Evolutionary conservation across 2,113 vertebrate genomes (phyloP).

Genomic region (Labeo rohita): DNA sequence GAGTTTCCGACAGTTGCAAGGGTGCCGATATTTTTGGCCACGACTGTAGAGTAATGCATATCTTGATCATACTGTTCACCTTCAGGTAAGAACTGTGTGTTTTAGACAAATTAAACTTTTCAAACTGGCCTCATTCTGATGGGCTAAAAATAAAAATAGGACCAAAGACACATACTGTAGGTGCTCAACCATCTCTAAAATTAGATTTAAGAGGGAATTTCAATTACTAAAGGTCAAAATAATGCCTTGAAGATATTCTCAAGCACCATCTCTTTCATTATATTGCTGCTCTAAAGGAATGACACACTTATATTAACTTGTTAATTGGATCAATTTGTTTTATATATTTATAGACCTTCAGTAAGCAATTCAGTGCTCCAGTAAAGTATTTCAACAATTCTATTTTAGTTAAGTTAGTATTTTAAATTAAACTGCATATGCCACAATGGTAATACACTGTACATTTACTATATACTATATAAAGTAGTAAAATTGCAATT

Average conservation of each 20-base stretch:
- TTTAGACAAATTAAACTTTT: background rate
- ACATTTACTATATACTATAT: background rate
- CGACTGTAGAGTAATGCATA: no score
- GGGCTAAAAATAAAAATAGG: background rate
- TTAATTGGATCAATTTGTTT: background rate
- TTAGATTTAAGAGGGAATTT: constrained; percentile 45
- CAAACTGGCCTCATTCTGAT: constrained; percentile 9
- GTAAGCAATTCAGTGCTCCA: background rate
- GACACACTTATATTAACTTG: background rate
- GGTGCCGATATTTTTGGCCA: no score
- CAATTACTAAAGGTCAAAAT: constrained; percentile 43
- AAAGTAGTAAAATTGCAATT: background rate
- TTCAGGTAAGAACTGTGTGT: background rate
- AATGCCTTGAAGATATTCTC: constrained; percentile 12
- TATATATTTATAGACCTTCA: background rate
- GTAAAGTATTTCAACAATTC: background rate
- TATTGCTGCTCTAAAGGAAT: constrained; percentile 4
- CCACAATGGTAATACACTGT: background rate
- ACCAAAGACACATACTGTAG: background rate
- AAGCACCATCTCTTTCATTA: background rate
- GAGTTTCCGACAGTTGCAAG: no score
- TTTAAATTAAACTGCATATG: background rate
- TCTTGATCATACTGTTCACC: no score
- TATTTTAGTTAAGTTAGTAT: background rate
- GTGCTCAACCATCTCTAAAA: constrained; percentile 39